A percentile compares a stretch with the other conserved stretches of the same genome.
Evolutionary conservation across 35 echinoderm and acorn worm genomes (phyloP).

Genomic region (Diadema setosum): DNA sequence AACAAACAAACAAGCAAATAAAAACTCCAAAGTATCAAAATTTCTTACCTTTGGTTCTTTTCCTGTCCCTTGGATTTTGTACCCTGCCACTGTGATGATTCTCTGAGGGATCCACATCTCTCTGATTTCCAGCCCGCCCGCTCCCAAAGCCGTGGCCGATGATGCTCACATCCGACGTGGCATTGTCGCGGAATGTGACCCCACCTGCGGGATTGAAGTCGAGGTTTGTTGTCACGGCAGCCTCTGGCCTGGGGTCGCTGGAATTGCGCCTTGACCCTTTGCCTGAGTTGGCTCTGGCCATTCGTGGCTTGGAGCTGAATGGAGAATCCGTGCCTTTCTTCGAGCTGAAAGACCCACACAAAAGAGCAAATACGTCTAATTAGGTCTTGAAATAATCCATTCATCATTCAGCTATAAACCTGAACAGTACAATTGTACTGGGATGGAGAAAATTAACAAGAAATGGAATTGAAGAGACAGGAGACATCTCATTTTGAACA

Average conservation of each 20-base stretch:
- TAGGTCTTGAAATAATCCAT: too few species aligned
- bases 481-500: too few species aligned
- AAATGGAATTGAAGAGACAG: too few species aligned
- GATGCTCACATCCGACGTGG: slow-evolving; percentile 90
- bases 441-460: neutral
- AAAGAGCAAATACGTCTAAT: too few species aligned
- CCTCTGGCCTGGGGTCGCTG: too few species aligned
- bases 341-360: slow-evolving; percentile 11
- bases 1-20: neutral
- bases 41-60: slow-evolving; percentile 79
- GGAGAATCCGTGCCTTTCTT: slow-evolving; percentile 72
- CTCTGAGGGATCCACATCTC: neutral
- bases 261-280: slow-evolving; percentile 53
- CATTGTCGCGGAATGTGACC: slow-evolving; percentile 79
- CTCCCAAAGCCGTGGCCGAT: slow-evolving; percentile 77
- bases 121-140: neutral
- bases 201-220: slow-evolving; percentile 81
- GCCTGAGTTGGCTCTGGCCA: slow-evolving; percentile 62
- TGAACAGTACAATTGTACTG: neutral
- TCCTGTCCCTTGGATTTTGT: slow-evolving; percentile 75
- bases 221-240: neutral
- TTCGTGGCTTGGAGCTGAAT: slow-evolving; percentile 86
- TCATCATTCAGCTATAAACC: too few species aligned
- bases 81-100: slow-evolving; percentile 25
- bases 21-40: too few species aligned